A percentile compares a stretch with the other conserved stretches of the same genome.
Conservation (phyloP, 2,797 vertebrate species). For the Sebastes diaconus region DNA sequence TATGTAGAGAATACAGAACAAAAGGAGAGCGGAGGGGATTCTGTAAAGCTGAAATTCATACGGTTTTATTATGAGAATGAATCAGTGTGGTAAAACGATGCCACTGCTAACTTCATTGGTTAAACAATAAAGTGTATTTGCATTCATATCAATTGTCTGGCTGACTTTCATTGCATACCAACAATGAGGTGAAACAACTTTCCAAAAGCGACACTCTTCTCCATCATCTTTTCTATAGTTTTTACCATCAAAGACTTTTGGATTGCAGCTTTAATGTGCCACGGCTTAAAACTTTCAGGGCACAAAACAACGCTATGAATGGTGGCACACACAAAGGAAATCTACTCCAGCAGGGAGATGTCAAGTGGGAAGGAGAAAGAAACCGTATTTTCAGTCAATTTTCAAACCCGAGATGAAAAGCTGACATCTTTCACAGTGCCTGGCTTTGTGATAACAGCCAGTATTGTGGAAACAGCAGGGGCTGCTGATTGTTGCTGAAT, state of each 20-base stretch:
- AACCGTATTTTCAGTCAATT: constrained; percentile 12
- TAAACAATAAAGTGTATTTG: not conserved
- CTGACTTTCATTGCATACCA: not conserved
- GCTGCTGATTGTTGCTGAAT: constrained; percentile 16
- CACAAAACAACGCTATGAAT: constrained; percentile 10
- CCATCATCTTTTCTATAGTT: not conserved
- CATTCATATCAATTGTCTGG: not conserved
- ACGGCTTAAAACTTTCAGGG: constrained; percentile 10
- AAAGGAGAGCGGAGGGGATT: not conserved
- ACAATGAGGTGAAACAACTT: not conserved
- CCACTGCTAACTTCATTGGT: not conserved
- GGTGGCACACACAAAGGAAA: not conserved
- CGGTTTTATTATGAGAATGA: not conserved
- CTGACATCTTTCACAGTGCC: constrained; percentile 18
- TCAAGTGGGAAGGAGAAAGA: constrained; percentile 13
- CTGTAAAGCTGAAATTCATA: not conserved
- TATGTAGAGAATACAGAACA: not conserved
- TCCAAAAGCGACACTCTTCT: not conserved
- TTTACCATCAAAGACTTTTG: not conserved
- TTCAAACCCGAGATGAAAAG: constrained; percentile 42
- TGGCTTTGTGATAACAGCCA: constrained; percentile 22
- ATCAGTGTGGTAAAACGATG: not conserved
- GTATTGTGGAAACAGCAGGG: constrained; percentile 23
- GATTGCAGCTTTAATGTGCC: not conserved
- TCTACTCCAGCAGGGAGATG: not conserved